Conservation (phyloP, 2,797 vertebrate genomes). For the Phataginus tricuspis region DNA sequence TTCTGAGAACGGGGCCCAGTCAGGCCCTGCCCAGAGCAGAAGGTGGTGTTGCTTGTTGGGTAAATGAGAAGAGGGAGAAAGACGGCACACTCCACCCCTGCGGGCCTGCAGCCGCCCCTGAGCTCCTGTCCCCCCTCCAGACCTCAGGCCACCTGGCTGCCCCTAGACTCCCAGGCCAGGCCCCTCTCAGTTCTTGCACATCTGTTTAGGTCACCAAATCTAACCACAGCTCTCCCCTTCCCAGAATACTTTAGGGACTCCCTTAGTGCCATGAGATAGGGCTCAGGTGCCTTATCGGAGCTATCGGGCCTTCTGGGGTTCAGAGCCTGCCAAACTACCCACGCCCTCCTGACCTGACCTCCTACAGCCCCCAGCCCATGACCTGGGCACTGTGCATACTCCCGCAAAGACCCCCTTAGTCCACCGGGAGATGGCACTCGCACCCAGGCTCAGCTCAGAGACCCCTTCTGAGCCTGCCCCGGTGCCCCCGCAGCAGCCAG, state of each 20-base stretch:
- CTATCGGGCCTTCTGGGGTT: neutral
- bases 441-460: neutral
- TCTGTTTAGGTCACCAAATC: neutral
- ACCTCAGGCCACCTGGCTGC: neutral
- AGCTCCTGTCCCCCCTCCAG: neutral
- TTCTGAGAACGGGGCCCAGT: neutral
- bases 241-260: neutral
- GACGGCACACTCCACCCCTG: neutral
- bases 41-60: neutral
- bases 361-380: neutral
- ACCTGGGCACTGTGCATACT: accelerated
- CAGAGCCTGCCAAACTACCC: neutral
- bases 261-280: neutral
- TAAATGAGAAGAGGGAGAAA: neutral
- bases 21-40: neutral
- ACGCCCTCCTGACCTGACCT: neutral
- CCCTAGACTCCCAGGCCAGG: neutral
- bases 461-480: neutral
- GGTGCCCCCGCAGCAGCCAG: neutral
- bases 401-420: neutral
- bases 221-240: neutral
- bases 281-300: neutral
- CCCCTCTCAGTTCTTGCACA: neutral
- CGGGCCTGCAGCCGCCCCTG: no score
- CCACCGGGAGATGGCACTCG: neutral